A percentile compares a stretch with the other conserved stretches of the same genome.
phyloP scores from a whole-genome alignment of 1,140 invertebrate species.

The Plutomurus gul region DNA sequence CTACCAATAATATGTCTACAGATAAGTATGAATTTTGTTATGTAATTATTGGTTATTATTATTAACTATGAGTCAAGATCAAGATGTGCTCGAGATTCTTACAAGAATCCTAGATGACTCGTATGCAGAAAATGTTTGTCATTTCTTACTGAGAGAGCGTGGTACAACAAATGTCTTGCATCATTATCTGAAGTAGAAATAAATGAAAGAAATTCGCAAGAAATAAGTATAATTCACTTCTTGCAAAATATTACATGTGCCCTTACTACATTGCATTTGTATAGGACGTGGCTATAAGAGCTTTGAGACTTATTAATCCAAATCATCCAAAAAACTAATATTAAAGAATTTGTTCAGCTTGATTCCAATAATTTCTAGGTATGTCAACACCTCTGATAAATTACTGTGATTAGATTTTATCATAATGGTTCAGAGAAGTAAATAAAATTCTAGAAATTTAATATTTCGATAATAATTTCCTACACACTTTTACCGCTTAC shows the following conservation, averaged over 20 bases:
- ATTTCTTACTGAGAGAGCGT: constrained; percentile 5
- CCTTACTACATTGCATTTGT: not conserved
- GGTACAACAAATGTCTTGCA: constrained; percentile 4
- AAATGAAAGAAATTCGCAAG: constrained; percentile 6
- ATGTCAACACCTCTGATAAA: too few species aligned
- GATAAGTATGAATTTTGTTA: not conserved
- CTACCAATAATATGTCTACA: not conserved
- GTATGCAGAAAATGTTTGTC: constrained; percentile 6
- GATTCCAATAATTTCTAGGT: too few species aligned
- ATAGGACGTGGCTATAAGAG: not conserved
- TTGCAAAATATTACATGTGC: not conserved
- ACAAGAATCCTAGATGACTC: constrained; percentile 4
- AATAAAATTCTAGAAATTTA: too few species aligned
- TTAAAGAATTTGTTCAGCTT: too few species aligned
- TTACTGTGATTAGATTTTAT: too few species aligned
- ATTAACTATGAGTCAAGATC: constrained; percentile 2
- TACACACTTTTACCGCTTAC: too few species aligned
- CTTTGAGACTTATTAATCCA: not conserved
- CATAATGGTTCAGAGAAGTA: too few species aligned
- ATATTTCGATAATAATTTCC: too few species aligned
- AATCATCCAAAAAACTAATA: not conserved
- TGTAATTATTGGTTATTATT: not conserved
- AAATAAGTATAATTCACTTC: not conserved
- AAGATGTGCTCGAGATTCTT: constrained; percentile 9
- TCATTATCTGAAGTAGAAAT: constrained; percentile 11